Percentiles rank a stretch among this genome's conserved stretches.
Evolutionary conservation across 2,113 vertebrate species (phyloP).

Genomic region (Python bivittatus): DNA sequence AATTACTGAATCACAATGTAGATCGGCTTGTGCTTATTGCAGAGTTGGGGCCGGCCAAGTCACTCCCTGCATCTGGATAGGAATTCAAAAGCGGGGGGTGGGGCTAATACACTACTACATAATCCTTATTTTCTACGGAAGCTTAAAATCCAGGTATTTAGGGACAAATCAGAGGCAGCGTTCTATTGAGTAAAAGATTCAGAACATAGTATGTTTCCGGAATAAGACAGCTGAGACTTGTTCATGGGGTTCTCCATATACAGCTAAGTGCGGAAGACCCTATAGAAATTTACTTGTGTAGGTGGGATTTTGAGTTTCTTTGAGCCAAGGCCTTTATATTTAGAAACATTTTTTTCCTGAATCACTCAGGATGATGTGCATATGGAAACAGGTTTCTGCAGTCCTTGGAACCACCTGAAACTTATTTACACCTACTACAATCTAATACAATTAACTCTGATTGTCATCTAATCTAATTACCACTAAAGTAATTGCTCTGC

Average conservation of each 20-base stretch:
- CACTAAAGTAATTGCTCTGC: not conserved
- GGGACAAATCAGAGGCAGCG: no score
- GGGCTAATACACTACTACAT: not conserved
- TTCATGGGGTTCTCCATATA: not conserved
- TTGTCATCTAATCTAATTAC: constrained; percentile 18
- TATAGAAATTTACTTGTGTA: no score
- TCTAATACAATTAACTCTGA: constrained; percentile 7
- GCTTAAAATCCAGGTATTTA: not conserved
- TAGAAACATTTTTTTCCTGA: not conserved
- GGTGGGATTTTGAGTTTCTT: not conserved
- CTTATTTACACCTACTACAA: not conserved
- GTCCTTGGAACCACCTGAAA: not conserved
- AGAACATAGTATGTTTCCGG: not conserved
- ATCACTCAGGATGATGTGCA: not conserved
- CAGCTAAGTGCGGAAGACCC: no score
- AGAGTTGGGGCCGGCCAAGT: not conserved
- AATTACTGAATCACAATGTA: not conserved
- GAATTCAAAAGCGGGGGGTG: not conserved
- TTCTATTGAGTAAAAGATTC: not conserved
- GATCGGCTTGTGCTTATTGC: not conserved
- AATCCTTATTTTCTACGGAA: not conserved
- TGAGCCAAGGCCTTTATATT: not conserved
- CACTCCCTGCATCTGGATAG: not conserved
- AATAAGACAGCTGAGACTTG: not conserved
- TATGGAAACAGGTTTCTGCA: not conserved